These are phyloP conservation scores for Potamarius usumacintae DNA, from an alignment of 2,113 vertebrate species.

Conservation along the genomic window DNA sequence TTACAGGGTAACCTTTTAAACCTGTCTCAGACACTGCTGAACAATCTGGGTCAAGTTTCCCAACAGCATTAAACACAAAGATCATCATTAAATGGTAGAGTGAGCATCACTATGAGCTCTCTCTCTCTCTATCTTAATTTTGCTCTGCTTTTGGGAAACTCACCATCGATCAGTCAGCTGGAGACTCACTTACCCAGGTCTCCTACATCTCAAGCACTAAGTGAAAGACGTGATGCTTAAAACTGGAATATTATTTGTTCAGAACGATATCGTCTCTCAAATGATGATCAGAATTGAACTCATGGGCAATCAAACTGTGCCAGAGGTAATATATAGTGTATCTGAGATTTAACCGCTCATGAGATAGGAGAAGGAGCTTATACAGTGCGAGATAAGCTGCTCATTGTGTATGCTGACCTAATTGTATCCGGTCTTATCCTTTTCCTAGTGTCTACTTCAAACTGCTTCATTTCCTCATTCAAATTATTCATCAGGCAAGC, in stretches of 20 bases:
- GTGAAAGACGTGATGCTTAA: neutral
- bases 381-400: slow-evolving; percentile 37
- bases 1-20: neutral
- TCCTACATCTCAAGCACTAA: neutral
- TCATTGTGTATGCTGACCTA: slow-evolving; percentile 73
- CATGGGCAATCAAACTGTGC: slow-evolving; percentile 4
- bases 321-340: slow-evolving; percentile 12
- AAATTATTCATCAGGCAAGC: slow-evolving; percentile 77
- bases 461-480: slow-evolving; percentile 78
- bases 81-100: neutral
- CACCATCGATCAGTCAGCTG: too few relatives aligned
- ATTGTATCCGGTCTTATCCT: slow-evolving; percentile 76
- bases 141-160: neutral
- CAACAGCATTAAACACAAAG: neutral
- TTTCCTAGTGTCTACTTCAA: slow-evolving; percentile 72
- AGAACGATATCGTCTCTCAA: neutral
- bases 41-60: neutral
- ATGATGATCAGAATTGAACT: slow-evolving; percentile 22
- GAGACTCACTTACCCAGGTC: neutral
- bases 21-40: neutral
- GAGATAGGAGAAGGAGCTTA: slow-evolving; percentile 18
- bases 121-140: neutral
- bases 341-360: neutral
- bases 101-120: neutral
- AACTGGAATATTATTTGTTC: neutral